Percentiles rank a stretch among this genome's conserved stretches.
Conservation (phyloP, 2,113 vertebrate species). For the Boleophthalmus pectinirostris region DNA sequence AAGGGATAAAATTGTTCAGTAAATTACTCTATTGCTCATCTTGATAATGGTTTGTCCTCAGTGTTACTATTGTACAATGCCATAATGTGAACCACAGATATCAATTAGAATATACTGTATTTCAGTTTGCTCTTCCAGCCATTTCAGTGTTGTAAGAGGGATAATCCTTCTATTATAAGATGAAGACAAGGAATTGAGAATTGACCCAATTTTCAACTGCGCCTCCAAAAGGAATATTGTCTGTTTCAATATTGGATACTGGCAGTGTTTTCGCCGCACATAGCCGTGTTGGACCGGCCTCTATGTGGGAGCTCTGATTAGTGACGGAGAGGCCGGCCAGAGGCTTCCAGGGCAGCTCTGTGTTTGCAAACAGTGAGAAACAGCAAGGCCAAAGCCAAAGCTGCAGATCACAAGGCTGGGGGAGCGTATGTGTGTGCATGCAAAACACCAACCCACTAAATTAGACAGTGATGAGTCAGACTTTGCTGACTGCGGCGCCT, state of each 20-base stretch:
- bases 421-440: conserved; percentile 29
- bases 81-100: background rate
- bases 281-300: conserved; percentile 34
- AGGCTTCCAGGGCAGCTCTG: conserved; percentile 60
- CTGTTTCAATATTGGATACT: conserved; percentile 34
- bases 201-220: conserved; percentile 3
- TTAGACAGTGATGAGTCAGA: conserved; percentile 46
- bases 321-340: conserved; percentile 59
- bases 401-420: conserved; percentile 49
- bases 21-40: background rate
- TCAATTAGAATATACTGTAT: background rate
- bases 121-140: background rate
- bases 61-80: background rate
- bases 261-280: conserved; percentile 35
- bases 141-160: background rate
- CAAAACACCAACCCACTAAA: conserved; percentile 49
- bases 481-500: conserved; percentile 43
- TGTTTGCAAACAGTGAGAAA: conserved; percentile 59
- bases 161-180: conserved; percentile 9
- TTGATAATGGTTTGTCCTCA: background rate
- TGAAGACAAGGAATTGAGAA: background rate
- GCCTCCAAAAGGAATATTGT: conserved; percentile 27
- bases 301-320: conserved; percentile 68
- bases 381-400: conserved; percentile 53
- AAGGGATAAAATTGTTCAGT: background rate